Percentiles rank a stretch among this genome's conserved stretches.
Conservation (phyloP, 2,113 vertebrate genomes). For the Ancistrus triradiatus region DNA sequence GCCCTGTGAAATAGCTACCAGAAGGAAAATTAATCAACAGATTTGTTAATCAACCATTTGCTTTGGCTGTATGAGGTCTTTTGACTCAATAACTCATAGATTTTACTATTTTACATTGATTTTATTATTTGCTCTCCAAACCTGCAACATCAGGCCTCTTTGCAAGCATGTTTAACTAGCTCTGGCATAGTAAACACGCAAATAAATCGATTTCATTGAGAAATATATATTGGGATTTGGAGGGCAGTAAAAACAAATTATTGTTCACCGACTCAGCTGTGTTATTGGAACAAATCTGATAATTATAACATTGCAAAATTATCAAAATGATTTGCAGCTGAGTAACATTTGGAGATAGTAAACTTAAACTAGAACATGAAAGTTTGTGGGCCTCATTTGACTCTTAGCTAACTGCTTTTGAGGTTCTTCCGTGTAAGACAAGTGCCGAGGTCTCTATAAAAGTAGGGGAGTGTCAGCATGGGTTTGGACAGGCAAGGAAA, state of each 20-base stretch:
- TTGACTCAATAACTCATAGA: too few relatives aligned
- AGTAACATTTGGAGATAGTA: slow-evolving; percentile 44
- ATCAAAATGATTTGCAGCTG: slow-evolving; percentile 64
- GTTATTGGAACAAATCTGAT: slow-evolving; percentile 53
- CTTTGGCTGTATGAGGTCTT: slow-evolving; percentile 34
- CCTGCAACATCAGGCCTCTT: slow-evolving; percentile 46
- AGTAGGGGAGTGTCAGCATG: slow-evolving; percentile 22
- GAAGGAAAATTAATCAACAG: slow-evolving; percentile 40
- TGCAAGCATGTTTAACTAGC: slow-evolving; percentile 48
- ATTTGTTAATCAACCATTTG: slow-evolving; percentile 54
- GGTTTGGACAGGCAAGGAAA: slow-evolving; percentile 16
- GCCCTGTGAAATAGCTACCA: slow-evolving; percentile 42
- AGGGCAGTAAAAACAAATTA: slow-evolving; percentile 59
- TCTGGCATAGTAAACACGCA: slow-evolving; percentile 50
- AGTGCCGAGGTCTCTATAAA: slow-evolving; percentile 42
- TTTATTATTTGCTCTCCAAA: slow-evolving; percentile 36
- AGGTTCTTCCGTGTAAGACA: slow-evolving; percentile 37
- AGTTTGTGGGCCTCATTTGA: too few relatives aligned
- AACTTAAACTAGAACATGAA: too few relatives aligned
- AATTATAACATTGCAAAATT: slow-evolving; percentile 61
- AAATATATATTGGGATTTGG: slow-evolving; percentile 60
- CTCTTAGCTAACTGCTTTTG: slow-evolving; percentile 49
- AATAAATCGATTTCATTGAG: slow-evolving; percentile 63
- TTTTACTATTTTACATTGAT: too few relatives aligned
- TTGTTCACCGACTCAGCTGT: slow-evolving; percentile 57